Evolutionary conservation across 2,797 vertebrate genomes (phyloP), one percentile per base, ranked within the genome.

Genomic region (Choloepus didactylus): DNA sequence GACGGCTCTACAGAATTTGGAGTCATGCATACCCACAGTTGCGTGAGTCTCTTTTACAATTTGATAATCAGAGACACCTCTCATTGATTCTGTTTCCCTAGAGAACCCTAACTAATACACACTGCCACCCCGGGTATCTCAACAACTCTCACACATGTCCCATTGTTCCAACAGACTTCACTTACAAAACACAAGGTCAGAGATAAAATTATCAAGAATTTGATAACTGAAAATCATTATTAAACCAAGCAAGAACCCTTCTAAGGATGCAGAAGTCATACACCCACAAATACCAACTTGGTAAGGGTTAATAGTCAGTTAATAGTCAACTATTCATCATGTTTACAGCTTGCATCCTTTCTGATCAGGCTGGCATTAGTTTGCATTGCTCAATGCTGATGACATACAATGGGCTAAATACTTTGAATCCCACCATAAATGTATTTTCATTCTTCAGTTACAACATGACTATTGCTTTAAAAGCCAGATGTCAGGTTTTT

Each of bases 101-200:
- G n/a, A n/a, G n/a, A n/a, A n/a, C n/a, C n/a, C n/a, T n/a, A n/a
- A n/a, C n/a, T n/a, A n/a, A n/a, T n/a, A n/a, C n/a, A n/a, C n/a
- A 6, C 1, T 9, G 21, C 5, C n/a, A 9, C 67, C 29, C 49
- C 31, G 19, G 6, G 4, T 6, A 5, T 21, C 27, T 49, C 25
- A 5, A 15, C 29, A 51, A 5, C 1, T 27, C 35, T 76, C 16
- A 25, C 6, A 7, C 16, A 2, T 15, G 64, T 46, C 38, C 41
- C n/a, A 3, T 0, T 6, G 10, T 18, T 66, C 59, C 0, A 3
- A 29, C 1, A 7, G 19, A 49, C 16, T 69, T 64, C 5, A n/a
- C 7, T 51, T 14, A 15, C 0, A 18, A 69, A 60, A 62, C 25
- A 14, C 10, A 23, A 14, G 11, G n/a, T 54, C 4, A 35, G 41